Conservation (phyloP, 1,140 invertebrate species). For the Muscidifurax raptorellus region DNA sequence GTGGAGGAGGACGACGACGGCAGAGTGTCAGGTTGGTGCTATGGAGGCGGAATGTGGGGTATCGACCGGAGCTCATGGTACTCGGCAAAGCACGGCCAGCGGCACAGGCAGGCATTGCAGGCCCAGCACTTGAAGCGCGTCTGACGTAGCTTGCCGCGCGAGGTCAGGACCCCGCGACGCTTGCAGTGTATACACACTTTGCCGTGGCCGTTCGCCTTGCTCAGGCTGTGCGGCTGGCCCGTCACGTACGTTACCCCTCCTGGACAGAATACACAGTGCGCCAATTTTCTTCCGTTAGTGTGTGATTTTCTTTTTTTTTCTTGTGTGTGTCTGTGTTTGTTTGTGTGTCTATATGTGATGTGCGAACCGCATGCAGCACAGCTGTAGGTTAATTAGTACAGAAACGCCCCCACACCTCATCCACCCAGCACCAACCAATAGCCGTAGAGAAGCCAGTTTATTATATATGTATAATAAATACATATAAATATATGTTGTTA, state of each 20-base stretch:
- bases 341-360: not conserved
- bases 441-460: conserved; percentile 42
- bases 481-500: not conserved
- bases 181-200: conserved; percentile 77
- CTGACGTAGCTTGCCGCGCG: conserved; percentile 74
- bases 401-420: conserved; percentile 53
- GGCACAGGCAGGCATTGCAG: conserved; percentile 75
- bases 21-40: conserved; percentile 67
- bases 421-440: conserved; percentile 52
- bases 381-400: conserved; percentile 64
- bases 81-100: conserved; percentile 75
- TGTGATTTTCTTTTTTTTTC: conserved; percentile 59
- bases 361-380: conserved; percentile 73
- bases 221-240: conserved; percentile 75
- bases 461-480: too few species aligned
- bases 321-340: not conserved
- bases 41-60: conserved; percentile 74
- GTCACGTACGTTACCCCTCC: conserved; percentile 73
- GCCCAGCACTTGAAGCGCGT: conserved; percentile 76
- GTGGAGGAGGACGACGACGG: not conserved
- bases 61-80: conserved; percentile 74
- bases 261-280: conserved; percentile 71
- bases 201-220: conserved; percentile 75
- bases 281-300: conserved; percentile 72
- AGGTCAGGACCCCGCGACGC: conserved; percentile 73